phyloP scores from a whole-genome alignment of 1,140 invertebrate species.

The Macrocentrus cingulum region DNA sequence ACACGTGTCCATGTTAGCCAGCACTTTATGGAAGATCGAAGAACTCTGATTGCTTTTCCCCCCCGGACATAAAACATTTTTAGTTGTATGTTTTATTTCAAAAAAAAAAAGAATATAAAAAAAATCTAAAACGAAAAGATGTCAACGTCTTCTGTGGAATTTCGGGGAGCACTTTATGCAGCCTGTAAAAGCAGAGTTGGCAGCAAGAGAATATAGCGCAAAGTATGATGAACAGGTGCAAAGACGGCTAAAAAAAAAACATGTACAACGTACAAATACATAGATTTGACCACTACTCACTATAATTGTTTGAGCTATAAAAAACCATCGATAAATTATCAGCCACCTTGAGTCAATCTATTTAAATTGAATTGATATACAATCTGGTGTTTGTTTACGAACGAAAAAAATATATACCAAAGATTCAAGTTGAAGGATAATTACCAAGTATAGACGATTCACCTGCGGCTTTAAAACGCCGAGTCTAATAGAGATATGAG shows the following conservation, averaged over 20 bases:
- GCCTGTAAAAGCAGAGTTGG: too few species aligned
- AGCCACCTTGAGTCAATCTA: background rate
- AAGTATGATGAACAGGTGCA: conserved; percentile 23
- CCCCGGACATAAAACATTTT: background rate
- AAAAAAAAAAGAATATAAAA: background rate
- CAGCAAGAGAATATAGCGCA: conserved; percentile 12
- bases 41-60: background rate
- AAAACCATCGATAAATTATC: too few species aligned
- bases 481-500: conserved; percentile 1
- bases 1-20: background rate
- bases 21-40: conserved; percentile 17
- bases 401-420: background rate
- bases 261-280: too few species aligned
- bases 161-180: background rate
- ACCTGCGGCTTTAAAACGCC: background rate
- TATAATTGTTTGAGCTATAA: too few species aligned
- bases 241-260: conserved; percentile 8
- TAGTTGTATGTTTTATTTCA: background rate
- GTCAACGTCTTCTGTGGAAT: conserved; percentile 6
- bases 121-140: background rate
- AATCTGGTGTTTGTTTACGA: background rate
- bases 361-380: background rate
- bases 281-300: too few species aligned
- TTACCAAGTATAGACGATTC: background rate
- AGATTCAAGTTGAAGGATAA: background rate